phyloP scores from a whole-genome alignment of 1,140 invertebrate genomes.

The Eriocheir sinensis region DNA sequence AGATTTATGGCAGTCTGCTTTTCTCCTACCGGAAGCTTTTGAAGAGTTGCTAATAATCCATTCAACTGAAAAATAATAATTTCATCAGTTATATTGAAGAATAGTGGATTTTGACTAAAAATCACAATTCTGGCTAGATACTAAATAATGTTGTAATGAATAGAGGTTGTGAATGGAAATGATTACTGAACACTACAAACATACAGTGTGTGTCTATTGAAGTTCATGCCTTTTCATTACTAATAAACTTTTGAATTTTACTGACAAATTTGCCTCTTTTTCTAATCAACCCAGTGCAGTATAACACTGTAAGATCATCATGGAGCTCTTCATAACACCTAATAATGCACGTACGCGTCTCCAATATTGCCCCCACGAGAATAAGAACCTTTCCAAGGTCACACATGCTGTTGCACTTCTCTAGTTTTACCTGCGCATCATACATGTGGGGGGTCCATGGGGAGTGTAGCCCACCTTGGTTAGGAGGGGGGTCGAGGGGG shows the following conservation, averaged over 20 bases:
- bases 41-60: constrained; percentile 65
- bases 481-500: too few species aligned
- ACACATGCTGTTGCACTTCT: too few species aligned
- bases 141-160: not conserved
- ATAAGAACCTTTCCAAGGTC: too few species aligned
- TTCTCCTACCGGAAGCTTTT: constrained; percentile 56
- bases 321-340: too few species aligned
- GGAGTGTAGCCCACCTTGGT: too few species aligned
- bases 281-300: too few species aligned
- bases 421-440: too few species aligned
- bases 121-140: not conserved
- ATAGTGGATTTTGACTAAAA: not conserved
- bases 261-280: too few species aligned
- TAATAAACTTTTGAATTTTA: not conserved
- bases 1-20: constrained; percentile 60
- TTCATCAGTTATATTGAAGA: not conserved
- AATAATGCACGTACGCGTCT: too few species aligned
- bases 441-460: too few species aligned
- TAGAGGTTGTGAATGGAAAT: not conserved
- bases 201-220: not conserved
- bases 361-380: too few species aligned
- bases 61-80: constrained; percentile 54
- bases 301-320: too few species aligned
- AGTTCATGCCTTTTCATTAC: not conserved
- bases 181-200: not conserved